A percentile compares a stretch with the other conserved stretches of the same genome.
Evolutionary conservation across 2,113 vertebrate genomes (phyloP).

Genomic region (Rhombomys opimus): DNA sequence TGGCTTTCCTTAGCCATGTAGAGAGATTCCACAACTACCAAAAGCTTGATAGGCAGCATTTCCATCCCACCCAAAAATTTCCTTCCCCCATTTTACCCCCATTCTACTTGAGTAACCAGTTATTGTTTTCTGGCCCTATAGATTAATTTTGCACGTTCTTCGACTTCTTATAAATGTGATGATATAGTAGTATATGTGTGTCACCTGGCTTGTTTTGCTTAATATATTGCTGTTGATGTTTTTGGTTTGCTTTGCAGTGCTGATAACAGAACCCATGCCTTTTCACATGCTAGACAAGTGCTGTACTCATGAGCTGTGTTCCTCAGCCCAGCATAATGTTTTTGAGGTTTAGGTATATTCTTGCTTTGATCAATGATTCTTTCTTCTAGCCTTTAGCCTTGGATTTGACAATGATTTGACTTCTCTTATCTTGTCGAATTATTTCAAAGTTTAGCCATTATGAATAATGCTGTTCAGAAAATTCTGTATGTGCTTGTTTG

Average conservation of each 20-base stretch:
- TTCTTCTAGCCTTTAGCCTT: constrained; percentile 19
- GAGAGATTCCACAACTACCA: neutral
- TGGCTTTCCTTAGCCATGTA: neutral
- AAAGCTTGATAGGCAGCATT: constrained; percentile 29
- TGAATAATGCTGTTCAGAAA: constrained; percentile 13
- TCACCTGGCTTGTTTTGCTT: constrained; percentile 25
- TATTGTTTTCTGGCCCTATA: constrained; percentile 28
- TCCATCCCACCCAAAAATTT: neutral
- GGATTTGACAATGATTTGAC: constrained; percentile 1
- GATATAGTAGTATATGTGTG: neutral
- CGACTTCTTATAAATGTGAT: neutral
- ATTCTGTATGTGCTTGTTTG: neutral
- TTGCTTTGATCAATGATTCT: constrained; percentile 45
- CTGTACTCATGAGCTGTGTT: neutral
- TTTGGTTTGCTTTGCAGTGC: neutral
- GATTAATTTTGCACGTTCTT: constrained; percentile 27
- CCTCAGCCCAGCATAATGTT: neutral
- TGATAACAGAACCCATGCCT: neutral
- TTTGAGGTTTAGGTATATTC: constrained; percentile 22
- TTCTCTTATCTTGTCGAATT: constrained; percentile 15
- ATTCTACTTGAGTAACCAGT: neutral
- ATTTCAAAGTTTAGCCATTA: constrained; percentile 34
- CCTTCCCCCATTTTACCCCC: neutral
- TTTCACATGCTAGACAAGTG: neutral
- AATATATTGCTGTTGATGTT: neutral